phyloP scores from a whole-genome alignment of 2,113 vertebrate genomes.

The Ochotona curzoniae region DNA sequence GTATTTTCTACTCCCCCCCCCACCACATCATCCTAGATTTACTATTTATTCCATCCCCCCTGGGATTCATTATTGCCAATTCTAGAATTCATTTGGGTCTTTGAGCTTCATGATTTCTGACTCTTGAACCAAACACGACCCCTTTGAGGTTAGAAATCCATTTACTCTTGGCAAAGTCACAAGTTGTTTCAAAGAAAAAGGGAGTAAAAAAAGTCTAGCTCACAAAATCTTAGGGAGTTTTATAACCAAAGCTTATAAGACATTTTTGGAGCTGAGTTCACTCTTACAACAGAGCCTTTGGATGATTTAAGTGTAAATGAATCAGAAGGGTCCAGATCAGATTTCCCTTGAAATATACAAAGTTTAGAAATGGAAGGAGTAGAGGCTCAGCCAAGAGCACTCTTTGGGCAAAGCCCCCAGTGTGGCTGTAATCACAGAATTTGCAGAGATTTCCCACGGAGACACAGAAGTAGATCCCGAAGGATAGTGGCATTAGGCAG shows the following conservation, averaged over 20 bases:
- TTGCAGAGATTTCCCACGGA: constrained; percentile 65
- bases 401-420: constrained; percentile 73
- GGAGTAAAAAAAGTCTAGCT: constrained; percentile 64
- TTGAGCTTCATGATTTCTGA: constrained; percentile 73
- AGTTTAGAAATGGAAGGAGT: constrained; percentile 79
- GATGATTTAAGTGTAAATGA: constrained; percentile 80
- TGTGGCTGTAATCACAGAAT: constrained; percentile 62
- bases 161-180: constrained; percentile 79
- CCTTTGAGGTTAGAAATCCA: constrained; percentile 77
- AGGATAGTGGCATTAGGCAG: constrained; percentile 39
- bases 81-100: constrained; percentile 59
- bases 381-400: constrained; percentile 72
- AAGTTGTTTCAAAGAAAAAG: constrained; percentile 76
- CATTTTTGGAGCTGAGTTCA: constrained; percentile 75
- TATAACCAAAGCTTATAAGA: constrained; percentile 76
- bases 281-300: constrained; percentile 76
- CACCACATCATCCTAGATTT: constrained; percentile 51
- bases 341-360: constrained; percentile 80
- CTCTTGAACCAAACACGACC: constrained; percentile 74
- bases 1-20: constrained; percentile 20
- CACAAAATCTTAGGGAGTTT: constrained; percentile 75
- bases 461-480: constrained; percentile 54
- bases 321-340: constrained; percentile 75
- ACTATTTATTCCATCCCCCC: constrained; percentile 54
- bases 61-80: constrained; percentile 67